phyloP scores from a whole-genome alignment of 1,140 invertebrate species.

The Ruditapes philippinarum region DNA sequence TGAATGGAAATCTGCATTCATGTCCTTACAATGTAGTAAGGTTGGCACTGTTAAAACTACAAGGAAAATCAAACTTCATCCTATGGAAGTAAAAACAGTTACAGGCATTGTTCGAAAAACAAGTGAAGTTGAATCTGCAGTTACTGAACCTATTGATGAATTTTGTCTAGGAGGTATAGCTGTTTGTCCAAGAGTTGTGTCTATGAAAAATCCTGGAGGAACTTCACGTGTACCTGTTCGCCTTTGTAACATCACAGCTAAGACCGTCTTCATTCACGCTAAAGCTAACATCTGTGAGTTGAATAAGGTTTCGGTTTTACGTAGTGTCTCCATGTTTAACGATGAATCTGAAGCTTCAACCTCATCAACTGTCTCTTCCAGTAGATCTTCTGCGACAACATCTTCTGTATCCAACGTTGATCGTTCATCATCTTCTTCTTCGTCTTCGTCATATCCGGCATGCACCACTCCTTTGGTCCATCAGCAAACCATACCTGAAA shows the following conservation, averaged over 20 bases:
- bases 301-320: neutral
- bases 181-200: neutral
- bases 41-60: neutral
- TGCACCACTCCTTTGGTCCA: neutral
- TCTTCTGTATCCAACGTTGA: no score
- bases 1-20: no score
- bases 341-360: neutral
- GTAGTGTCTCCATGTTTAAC: neutral
- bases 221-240: constrained; percentile 2
- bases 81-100: neutral
- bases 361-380: neutral
- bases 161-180: neutral
- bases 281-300: constrained; percentile 8
- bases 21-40: neutral
- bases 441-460: neutral
- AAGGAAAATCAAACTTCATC: constrained; percentile 2
- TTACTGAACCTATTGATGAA: neutral
- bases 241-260: neutral
- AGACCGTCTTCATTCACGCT: neutral
- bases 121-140: neutral
- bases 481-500: neutral
- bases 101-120: neutral
- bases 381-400: neutral
- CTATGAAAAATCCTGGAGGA: neutral
- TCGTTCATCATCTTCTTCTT: no score